A percentile compares a stretch with the other conserved stretches of the same genome.
Conservation (phyloP, 2,113 vertebrate genomes). For the Neogale vison region DNA sequence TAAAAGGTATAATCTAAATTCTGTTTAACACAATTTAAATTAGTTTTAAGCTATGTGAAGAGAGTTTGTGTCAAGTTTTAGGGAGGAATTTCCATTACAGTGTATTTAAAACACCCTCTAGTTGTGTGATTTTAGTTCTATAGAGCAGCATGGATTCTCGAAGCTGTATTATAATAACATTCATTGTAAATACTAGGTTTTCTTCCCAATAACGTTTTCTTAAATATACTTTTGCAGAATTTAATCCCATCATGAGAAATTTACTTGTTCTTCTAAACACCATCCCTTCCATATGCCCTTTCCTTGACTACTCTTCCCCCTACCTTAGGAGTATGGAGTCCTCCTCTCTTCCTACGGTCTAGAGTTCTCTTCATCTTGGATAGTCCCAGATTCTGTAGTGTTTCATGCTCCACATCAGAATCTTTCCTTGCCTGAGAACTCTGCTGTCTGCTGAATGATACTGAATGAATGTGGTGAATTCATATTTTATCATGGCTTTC, state of each 20-base stretch:
- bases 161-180: background rate
- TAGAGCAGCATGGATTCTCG: background rate
- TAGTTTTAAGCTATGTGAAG: background rate
- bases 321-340: background rate
- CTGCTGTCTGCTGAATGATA: background rate
- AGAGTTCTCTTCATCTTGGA: background rate
- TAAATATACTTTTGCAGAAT: background rate
- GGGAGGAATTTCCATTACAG: background rate
- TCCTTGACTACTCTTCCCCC: background rate
- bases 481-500: background rate
- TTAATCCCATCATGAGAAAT: background rate
- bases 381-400: background rate
- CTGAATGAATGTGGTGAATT: background rate
- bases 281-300: background rate
- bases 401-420: background rate
- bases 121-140: background rate
- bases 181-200: background rate
- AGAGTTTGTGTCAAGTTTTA: background rate
- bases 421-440: background rate
- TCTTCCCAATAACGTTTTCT: background rate
- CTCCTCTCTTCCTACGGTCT: background rate
- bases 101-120: background rate
- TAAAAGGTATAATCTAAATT: background rate
- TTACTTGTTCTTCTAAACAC: background rate
- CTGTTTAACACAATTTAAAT: background rate